Conservation (phyloP, 2,113 vertebrate genomes). For the Xenopus borealis region DNA sequence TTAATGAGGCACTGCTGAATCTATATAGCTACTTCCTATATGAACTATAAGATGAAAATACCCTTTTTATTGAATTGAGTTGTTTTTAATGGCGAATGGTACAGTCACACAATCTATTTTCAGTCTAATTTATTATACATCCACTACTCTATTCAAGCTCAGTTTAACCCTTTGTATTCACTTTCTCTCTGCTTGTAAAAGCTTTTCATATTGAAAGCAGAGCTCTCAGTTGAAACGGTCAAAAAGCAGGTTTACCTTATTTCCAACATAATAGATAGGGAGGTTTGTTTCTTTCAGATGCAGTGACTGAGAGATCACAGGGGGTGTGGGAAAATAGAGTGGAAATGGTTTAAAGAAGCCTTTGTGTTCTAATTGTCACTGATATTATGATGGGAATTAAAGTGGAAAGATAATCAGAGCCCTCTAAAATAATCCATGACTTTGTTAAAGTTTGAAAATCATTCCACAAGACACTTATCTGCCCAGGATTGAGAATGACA, state of each 20-base stretch:
- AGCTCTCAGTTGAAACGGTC: background rate
- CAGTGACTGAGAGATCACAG: background rate
- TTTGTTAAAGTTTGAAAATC: background rate
- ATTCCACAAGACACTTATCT: background rate
- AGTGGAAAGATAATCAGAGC: too few species aligned
- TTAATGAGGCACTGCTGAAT: too few species aligned
- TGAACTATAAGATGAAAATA: too few species aligned
- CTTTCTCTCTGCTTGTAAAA: constrained; percentile 2
- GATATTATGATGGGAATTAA: background rate
- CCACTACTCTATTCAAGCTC: constrained; percentile 2
- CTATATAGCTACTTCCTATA: too few species aligned
- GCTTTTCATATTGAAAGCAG: background rate
- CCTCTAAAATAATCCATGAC: too few species aligned
- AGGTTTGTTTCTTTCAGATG: constrained; percentile 12
- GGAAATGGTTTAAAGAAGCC: constrained; percentile 19
- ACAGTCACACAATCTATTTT: background rate
- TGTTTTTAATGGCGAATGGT: too few species aligned
- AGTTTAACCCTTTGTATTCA: background rate
- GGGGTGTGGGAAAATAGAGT: constrained; percentile 24
- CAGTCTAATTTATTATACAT: constrained; percentile 18
- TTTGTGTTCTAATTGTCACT: constrained; percentile 7
- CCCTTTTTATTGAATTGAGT: too few species aligned
- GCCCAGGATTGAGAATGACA: background rate
- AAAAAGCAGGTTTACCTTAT: constrained; percentile 6
- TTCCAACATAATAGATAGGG: constrained; percentile 5